These are phyloP conservation scores for Orchestes rusci DNA, from an alignment of 2,888 invertebrate species.

Conservation along the genomic window DNA sequence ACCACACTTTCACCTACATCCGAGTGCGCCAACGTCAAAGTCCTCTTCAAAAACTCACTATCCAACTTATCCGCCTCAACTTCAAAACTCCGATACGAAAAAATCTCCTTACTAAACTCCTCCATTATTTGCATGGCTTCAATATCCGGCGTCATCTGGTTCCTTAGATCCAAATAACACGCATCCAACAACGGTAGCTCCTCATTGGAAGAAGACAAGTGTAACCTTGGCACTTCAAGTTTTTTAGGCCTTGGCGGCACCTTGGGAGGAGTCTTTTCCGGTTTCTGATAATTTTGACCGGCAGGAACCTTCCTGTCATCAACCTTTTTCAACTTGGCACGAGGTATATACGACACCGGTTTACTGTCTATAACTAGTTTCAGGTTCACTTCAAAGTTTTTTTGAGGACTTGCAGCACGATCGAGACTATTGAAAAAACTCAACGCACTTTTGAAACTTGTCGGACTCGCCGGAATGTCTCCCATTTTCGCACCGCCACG, in stretches of 20 bases:
- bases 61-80: slow-evolving; percentile 28
- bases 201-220: not conserved
- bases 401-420: slow-evolving; percentile 17
- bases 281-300: slow-evolving; percentile 10
- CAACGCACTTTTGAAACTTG: slow-evolving; percentile 23
- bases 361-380: slow-evolving; percentile 25
- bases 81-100: slow-evolving; percentile 30
- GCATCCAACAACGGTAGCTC: not conserved
- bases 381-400: slow-evolving; percentile 17
- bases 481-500: too few relatives aligned
- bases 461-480: slow-evolving; percentile 14
- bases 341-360: slow-evolving; percentile 23
- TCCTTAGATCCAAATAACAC: slow-evolving; percentile 11
- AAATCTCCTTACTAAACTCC: slow-evolving; percentile 29
- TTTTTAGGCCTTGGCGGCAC: not conserved
- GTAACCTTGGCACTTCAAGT: slow-evolving; percentile 8
- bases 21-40: slow-evolving; percentile 16
- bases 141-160: slow-evolving; percentile 27
- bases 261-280: not conserved
- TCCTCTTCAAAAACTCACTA: slow-evolving; percentile 30
- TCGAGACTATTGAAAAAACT: slow-evolving; percentile 25
- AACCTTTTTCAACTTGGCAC: slow-evolving; percentile 19
- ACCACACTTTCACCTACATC: slow-evolving; percentile 6
- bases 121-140: slow-evolving; percentile 31
- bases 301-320: slow-evolving; percentile 11